phyloP scores from a whole-genome alignment of 2,797 vertebrate genomes.

The Ambastaia sidthimunki region DNA sequence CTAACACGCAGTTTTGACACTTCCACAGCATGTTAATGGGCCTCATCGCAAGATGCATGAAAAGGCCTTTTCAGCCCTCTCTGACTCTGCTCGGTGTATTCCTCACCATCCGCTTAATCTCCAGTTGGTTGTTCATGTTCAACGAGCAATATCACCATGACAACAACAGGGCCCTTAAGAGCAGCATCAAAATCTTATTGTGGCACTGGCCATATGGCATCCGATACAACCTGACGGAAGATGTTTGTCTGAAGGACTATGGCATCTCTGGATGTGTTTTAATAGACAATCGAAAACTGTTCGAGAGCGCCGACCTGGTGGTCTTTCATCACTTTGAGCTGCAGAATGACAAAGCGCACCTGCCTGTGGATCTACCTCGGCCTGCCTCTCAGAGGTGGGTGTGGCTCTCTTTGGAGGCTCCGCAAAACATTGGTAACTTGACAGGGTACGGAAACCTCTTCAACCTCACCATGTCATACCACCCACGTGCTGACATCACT shows the following conservation, averaged over 20 bases:
- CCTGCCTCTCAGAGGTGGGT: constrained; percentile 84
- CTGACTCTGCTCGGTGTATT: neutral
- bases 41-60: neutral
- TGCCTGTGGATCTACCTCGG: constrained; percentile 74
- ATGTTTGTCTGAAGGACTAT: constrained; percentile 76
- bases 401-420: constrained; percentile 90
- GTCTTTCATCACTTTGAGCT: constrained; percentile 88
- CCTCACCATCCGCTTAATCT: neutral
- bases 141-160: neutral
- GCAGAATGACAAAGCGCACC: neutral
- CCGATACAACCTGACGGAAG: constrained; percentile 59
- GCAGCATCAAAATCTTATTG: constrained; percentile 76
- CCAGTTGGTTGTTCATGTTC: neutral
- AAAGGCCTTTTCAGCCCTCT: neutral
- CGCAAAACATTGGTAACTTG: constrained; percentile 73
- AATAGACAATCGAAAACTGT: constrained; percentile 68
- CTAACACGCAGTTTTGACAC: neutral
- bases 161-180: neutral
- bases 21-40: neutral
- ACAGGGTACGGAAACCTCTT: constrained; percentile 74
- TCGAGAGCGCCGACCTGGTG: constrained; percentile 77
- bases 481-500: constrained; percentile 84
- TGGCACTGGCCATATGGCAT: constrained; percentile 88
- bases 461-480: constrained; percentile 91
- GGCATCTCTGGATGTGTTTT: constrained; percentile 76